Evolutionary conservation across 2,888 invertebrate species (phyloP).

Genomic region (Tenthredo amoena): DNA sequence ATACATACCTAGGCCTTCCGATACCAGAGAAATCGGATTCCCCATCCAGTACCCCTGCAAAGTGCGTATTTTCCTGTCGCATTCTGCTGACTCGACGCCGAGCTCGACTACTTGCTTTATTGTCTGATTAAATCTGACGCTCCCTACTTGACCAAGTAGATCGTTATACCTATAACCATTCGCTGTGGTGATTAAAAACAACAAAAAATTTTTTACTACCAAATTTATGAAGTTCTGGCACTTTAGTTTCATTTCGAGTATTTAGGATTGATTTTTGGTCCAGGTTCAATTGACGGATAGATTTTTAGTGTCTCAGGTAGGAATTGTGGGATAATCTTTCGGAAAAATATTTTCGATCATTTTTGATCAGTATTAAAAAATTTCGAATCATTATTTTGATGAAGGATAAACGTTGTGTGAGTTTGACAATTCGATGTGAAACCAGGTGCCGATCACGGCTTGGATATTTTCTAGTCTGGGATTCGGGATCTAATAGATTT

Average conservation of each 20-base stretch:
- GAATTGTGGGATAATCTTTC: background rate
- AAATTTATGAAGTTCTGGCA: background rate
- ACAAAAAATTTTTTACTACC: background rate
- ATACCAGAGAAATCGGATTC: background rate
- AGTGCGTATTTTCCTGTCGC: slow-evolving; percentile 23
- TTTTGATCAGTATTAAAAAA: background rate
- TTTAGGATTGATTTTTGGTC: background rate
- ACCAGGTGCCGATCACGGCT: background rate
- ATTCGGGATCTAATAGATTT: background rate
- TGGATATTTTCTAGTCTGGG: background rate
- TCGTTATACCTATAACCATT: background rate
- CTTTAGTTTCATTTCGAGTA: background rate
- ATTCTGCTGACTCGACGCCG: slow-evolving; percentile 42
- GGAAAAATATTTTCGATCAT: background rate
- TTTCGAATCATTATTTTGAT: background rate
- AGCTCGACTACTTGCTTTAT: slow-evolving; percentile 30
- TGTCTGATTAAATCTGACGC: slow-evolving; percentile 44
- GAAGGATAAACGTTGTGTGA: background rate
- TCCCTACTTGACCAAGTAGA: slow-evolving; percentile 19
- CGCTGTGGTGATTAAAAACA: background rate
- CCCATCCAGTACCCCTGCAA: background rate
- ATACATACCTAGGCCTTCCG: background rate
- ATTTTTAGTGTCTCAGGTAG: background rate
- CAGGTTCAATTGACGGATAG: background rate
- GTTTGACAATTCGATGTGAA: background rate